Evolutionary conservation across 2,888 invertebrate genomes (phyloP), one percentile per base, ranked within the genome.

Genomic region (Leptinotarsa rubiginosa): DNA sequence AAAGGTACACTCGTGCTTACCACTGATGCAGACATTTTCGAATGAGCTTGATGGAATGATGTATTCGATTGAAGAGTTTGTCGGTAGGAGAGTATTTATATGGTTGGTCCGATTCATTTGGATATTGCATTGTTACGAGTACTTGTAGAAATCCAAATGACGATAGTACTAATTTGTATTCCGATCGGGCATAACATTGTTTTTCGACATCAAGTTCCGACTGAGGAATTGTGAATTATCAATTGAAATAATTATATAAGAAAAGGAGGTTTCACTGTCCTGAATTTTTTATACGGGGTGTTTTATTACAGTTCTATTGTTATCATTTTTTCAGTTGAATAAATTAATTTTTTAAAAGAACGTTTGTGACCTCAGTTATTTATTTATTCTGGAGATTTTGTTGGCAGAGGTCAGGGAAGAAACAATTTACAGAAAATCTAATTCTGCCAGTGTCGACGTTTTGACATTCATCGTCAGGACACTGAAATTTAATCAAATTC

Each of bases 71-170:
- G 73, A 54, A 59, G 64, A 13, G 22, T 22, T 69, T 31, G 31
- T 72, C 49, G 67, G 47, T 31, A 52, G 16, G 50, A 25, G 65
- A 56, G 69, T 73, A 73, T 77, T 75, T 78, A 74, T 78, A 78
- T 72, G 71, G 31, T 41, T 62, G 25, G 31, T n/a, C 12, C 64
- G 47, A 69, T 71, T 41, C 67, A 52, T 66, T 64, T 15, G 16
- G 18, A 47, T 64, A 71, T 77, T 75, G 72, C 74, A 71, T 70
- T 69, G 73, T 20, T 69, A 65, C 31, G 31, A 31, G 31, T 31
- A 31, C 72, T 69, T 71, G 77, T 75, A 72, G 76, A 76, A 76
- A 78, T 74, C 59, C 66, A 56, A 20, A 15, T 56, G 56, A 22
- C 56, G 20, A 22, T 56, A 56, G 13, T 22, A 22, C 22, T 20